Conservation (phyloP, 2,888 invertebrate genomes). For the Anticlea derivata region DNA sequence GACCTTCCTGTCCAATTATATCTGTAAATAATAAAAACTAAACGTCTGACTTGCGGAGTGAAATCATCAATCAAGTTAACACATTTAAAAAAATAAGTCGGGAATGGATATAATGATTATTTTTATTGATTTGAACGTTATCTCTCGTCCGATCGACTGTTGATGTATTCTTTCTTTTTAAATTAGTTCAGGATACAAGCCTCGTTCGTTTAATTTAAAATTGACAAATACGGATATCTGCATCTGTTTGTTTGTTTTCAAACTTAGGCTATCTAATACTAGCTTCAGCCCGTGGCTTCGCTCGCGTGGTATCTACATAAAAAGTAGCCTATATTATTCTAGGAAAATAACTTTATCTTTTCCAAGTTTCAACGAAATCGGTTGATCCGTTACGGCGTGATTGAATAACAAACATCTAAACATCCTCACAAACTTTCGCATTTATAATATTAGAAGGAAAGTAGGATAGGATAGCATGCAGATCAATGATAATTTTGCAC, state of each 20-base stretch:
- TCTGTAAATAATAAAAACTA: constrained; percentile 11
- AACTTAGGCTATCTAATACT: too few species aligned
- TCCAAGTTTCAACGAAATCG: too few species aligned
- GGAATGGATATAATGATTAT: constrained; percentile 77
- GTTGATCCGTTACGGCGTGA: too few species aligned
- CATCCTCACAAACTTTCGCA: too few species aligned
- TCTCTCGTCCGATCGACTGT: constrained; percentile 72
- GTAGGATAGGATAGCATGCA: too few species aligned
- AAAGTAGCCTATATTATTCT: too few species aligned
- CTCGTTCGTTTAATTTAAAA: constrained; percentile 50
- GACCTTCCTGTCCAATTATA: constrained; percentile 15
- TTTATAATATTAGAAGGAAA: too few species aligned
- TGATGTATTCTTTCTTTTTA: constrained; percentile 64
- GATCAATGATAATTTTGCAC: too few species aligned
- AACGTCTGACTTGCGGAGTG: constrained; percentile 29
- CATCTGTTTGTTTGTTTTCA: constrained; percentile 24
- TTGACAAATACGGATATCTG: constrained; percentile 39
- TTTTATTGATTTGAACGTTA: constrained; percentile 78
- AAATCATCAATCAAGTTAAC: constrained; percentile 78
- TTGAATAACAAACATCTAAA: too few species aligned
- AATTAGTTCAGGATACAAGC: constrained; percentile 55
- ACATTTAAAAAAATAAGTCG: constrained; percentile 71
- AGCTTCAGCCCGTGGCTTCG: too few species aligned
- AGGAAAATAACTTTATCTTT: too few species aligned
- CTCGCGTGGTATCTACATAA: too few species aligned